A percentile compares a stretch with the other conserved stretches of the same genome.
phyloP scores from a whole-genome alignment of 1,140 invertebrate species.

The Melanaphis sacchari region DNA sequence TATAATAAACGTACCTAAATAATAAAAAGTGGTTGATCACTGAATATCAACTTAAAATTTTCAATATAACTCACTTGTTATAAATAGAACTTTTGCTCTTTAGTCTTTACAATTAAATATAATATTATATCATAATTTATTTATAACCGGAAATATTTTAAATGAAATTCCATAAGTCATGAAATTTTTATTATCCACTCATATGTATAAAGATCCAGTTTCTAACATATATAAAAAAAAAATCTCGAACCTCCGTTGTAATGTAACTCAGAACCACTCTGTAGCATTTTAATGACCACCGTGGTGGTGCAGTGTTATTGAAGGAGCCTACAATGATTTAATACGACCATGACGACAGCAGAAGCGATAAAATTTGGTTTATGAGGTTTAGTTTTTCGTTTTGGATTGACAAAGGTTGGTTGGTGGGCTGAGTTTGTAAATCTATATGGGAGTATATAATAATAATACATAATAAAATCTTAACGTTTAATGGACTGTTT shows the following conservation, averaged over 20 bases:
- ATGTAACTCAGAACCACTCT: not conserved
- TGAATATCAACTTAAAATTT: no score
- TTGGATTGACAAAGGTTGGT: not conserved
- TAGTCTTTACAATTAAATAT: no score
- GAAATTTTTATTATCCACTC: no score
- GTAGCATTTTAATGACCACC: slow-evolving; percentile 4
- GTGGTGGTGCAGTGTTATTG: not conserved
- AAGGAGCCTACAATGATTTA: not conserved
- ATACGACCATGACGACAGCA: not conserved
- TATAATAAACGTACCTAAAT: no score
- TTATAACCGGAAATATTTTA: no score
- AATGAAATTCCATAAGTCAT: no score
- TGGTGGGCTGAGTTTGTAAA: not conserved
- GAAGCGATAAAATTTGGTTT: not conserved
- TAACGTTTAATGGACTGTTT: not conserved
- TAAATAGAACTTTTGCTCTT: no score
- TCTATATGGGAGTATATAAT: not conserved
- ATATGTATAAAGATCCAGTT: not conserved
- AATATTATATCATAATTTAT: no score
- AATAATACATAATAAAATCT: not conserved
- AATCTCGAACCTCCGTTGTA: not conserved
- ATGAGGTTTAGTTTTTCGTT: slow-evolving; percentile 1
- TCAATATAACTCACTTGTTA: no score
- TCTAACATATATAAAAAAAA: not conserved
- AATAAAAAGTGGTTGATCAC: no score